Conservation (phyloP, 1,140 invertebrate genomes). For the Camponotus pennsylvanicus region DNA sequence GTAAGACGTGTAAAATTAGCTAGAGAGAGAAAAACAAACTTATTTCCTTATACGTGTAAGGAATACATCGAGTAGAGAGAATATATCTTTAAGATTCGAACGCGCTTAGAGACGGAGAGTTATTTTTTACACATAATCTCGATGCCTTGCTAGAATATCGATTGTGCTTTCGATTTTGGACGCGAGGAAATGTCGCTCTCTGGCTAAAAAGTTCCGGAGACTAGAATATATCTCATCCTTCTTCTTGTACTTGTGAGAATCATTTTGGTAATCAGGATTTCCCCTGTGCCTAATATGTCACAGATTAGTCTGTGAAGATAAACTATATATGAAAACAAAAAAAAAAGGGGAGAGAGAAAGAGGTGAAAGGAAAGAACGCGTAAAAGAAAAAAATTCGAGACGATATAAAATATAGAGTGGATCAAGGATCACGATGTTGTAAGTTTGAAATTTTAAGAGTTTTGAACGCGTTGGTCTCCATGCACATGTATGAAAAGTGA, state of each 20-base stretch:
- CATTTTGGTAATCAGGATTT: constrained; percentile 54
- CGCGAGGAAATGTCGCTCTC: constrained; percentile 9
- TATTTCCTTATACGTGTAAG: constrained; percentile 35
- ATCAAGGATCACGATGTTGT: neutral
- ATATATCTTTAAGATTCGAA: constrained; percentile 34
- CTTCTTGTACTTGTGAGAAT: constrained; percentile 16
- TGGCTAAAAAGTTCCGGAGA: neutral
- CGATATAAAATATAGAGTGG: constrained; percentile 4
- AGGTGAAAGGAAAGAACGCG: neutral
- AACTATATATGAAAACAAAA: neutral
- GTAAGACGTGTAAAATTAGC: constrained; percentile 18
- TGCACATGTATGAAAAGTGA: neutral
- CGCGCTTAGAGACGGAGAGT: constrained; percentile 50
- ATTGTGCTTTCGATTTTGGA: constrained; percentile 48
- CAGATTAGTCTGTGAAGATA: constrained; percentile 40
- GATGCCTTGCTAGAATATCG: constrained; percentile 70
- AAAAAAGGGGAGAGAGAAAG: neutral
- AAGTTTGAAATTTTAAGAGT: neutral
- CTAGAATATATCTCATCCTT: constrained; percentile 4
- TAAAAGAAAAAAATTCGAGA: neutral
- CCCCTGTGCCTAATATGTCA: constrained; percentile 71
- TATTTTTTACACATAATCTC: constrained; percentile 73
- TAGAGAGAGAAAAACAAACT: neutral
- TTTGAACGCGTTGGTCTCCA: neutral
- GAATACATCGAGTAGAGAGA: constrained; percentile 43